These are phyloP conservation scores for Ursus arctos DNA, from an alignment of 2,113 vertebrate genomes.

Conservation along the genomic window DNA sequence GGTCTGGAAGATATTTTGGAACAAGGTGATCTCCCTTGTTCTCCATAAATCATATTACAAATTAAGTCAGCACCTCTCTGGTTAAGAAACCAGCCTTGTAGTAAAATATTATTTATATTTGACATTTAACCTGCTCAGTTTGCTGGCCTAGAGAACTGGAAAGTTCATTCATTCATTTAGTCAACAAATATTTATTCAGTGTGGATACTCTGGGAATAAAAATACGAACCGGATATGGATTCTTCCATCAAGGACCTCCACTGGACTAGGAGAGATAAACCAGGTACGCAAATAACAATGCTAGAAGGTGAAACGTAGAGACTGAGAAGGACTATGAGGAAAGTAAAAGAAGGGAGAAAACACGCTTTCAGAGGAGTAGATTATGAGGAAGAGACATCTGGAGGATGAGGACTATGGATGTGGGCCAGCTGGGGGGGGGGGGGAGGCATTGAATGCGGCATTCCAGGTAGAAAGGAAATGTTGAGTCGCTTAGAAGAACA, in stretches of 20 bases:
- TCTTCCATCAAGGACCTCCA: background rate
- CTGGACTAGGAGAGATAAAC: background rate
- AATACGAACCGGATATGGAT: background rate
- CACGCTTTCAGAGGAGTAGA: background rate
- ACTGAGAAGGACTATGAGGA: background rate
- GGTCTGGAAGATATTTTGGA: background rate
- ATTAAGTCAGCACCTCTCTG: background rate
- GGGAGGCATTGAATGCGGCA: background rate
- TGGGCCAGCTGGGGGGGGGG: fast-evolving
- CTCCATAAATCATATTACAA: background rate
- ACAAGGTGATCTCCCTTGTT: background rate
- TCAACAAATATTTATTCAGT: background rate
- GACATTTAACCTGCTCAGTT: background rate
- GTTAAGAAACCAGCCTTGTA: background rate
- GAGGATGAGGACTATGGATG: no score
- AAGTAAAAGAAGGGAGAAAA: background rate
- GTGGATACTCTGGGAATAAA: background rate
- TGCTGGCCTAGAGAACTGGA: background rate
- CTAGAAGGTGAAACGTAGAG: background rate
- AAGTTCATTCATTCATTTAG: background rate
- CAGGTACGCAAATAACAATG: background rate
- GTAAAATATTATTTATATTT: background rate
- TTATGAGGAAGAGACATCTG: background rate
- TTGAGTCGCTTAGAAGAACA: background rate
- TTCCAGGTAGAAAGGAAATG: background rate